Evolutionary conservation across 2,113 vertebrate genomes (phyloP).

Genomic region (Syrrhaptes paradoxus): DNA sequence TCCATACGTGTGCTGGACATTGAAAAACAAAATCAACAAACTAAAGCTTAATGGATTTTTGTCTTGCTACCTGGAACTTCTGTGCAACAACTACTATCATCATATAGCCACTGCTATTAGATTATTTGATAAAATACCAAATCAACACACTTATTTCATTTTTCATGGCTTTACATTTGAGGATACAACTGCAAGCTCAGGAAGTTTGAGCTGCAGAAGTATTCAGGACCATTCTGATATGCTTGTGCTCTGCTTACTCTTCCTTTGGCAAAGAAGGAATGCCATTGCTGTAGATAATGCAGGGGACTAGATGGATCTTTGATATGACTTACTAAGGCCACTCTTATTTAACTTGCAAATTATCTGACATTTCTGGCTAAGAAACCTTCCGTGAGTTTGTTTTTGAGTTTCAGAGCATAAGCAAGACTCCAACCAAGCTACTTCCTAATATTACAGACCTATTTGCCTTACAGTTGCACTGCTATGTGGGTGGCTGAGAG

Average conservation of each 20-base stretch:
- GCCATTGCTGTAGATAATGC: background rate
- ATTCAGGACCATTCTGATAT: background rate
- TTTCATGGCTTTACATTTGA: background rate
- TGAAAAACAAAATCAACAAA: background rate
- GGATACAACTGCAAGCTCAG: background rate
- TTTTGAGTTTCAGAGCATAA: background rate
- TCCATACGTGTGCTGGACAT: background rate
- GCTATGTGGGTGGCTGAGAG: background rate
- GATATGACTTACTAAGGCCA: background rate
- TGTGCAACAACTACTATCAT: background rate
- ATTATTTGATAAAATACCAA: background rate
- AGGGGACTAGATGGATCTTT: background rate
- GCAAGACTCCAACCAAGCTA: background rate
- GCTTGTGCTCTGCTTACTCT: background rate
- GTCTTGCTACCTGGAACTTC: background rate
- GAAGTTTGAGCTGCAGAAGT: background rate
- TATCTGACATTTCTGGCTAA: background rate
- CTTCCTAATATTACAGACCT: background rate
- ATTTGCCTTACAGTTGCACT: background rate
- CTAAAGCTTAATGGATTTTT: background rate
- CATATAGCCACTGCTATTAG: background rate
- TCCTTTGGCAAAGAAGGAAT: background rate
- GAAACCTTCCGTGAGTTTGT: background rate
- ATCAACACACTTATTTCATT: background rate
- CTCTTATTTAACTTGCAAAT: background rate